Percentiles rank a stretch among this genome's conserved stretches.
These are phyloP conservation scores for Hemicentrotus pulcherrimus DNA, from an alignment of 35 echinoderm and acorn worm species.

Conservation along the genomic window DNA sequence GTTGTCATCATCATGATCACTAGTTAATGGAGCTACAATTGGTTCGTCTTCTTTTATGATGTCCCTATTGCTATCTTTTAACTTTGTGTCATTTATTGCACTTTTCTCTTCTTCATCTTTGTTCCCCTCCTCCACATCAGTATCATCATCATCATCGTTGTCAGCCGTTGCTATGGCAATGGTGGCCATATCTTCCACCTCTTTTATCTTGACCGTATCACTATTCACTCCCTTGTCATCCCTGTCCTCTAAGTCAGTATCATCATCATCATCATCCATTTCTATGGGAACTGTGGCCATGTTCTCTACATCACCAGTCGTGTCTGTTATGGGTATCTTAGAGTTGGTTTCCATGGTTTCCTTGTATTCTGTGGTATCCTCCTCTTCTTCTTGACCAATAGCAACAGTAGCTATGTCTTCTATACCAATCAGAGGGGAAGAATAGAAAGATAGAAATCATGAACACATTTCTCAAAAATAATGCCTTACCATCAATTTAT, in stretches of 20 bases:
- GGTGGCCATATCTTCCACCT: constrained; percentile 19
- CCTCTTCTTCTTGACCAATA: neutral
- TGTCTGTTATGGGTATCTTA: too few species aligned
- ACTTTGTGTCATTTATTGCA: neutral
- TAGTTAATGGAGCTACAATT: neutral
- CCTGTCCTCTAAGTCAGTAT: neutral
- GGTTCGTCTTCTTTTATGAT: neutral
- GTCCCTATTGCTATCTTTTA: neutral
- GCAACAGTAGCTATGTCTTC: neutral
- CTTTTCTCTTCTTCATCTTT: constrained; percentile 25
- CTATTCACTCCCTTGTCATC: neutral
- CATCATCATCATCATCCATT: constrained; percentile 5
- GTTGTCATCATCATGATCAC: neutral
- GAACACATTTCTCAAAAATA: neutral
- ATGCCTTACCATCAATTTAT: too few species aligned
- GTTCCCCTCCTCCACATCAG: constrained; percentile 2
- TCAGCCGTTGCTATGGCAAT: neutral
- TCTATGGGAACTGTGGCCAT: constrained; percentile 17
- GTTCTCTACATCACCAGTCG: neutral
- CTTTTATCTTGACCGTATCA: neutral
- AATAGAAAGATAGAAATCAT: neutral
- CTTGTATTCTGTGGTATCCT: neutral
- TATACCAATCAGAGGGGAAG: neutral
- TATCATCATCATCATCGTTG: neutral
- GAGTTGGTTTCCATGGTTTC: too few species aligned